Base-by-base conservation (phyloP, 1,140 invertebrate species). In the Lepidurus apus region DNA sequence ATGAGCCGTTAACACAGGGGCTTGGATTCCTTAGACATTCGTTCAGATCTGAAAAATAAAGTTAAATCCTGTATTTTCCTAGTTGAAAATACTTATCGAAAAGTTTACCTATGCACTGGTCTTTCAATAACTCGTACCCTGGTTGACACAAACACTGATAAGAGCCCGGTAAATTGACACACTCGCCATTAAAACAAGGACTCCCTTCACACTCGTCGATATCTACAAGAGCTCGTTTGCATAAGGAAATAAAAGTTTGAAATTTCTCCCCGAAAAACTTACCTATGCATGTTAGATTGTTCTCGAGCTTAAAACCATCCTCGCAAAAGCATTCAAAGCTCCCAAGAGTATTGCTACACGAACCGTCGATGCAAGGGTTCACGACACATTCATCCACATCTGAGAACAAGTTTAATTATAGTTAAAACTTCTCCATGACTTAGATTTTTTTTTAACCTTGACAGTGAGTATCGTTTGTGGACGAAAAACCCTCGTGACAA, bases 241-340 rank as follows among this genome's bases (percentile, higher is more conserved):
- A 80, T 85, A 85, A 82, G 77, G 13, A 75, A 77, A 42, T 17
- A 80, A 78, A 77, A 80, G n/a, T 74, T 8, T 13, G 9, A 74
- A n/a, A 21, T 21, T 9, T 65, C 85, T 84, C 83, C 91, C 89
- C 89, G 79, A 89, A 85, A 85, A 91, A 92, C 21, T 65, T 65
- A 65, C 53, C 53, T 9, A 21, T 65, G 21, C 53, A 65, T n/a
- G 21, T 5, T 13, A 78, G 65, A 77, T 87, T 87, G 43, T 86
- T 85, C 79, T 87, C 86, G 24, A 86, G 86, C 81, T 88, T 88
- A 81, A 91, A 93, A 13, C 93, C 93, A 79, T 89, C 87, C 80
- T 91, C 90, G 83, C 95, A 97, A 21, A 89, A 88, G 83, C 95
- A 97, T 76, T 90, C 89, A 84, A 90, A 96, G 13, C 92, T 92